Evolutionary conservation across 2,888 invertebrate genomes (phyloP), one percentile per base, ranked within the genome.

Genomic region (Dryobota labecula): DNA sequence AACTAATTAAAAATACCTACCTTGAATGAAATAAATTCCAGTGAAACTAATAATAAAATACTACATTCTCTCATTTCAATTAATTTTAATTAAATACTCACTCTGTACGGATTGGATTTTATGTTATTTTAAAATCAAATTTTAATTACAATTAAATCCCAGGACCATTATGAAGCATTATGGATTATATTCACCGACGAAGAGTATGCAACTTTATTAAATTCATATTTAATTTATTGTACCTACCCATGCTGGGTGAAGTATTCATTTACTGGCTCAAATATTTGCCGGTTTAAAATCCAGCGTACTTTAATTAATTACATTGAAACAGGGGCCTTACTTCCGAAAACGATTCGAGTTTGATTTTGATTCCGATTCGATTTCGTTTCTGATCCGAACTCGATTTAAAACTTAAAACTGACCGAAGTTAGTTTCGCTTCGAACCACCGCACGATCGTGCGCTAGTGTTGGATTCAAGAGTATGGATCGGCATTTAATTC

Each of bases 11-110:
- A 71, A 60, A 73, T 65, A 43, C 20, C 30, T 33, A 13, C 13
- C 33, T 62, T 62, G n/a, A 57, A 53, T 65, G 11, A 65, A 53
- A 53, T 64, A 30, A 43, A 75, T 57, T 38, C 9, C 36, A 30
- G 13, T 15, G 8, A 33, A 68, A 57, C 43, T 80, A 65, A 71
- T 71, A 77, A 49, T 30, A 33, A 53, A 71, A 65, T 65, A 57
- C 58, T 36, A 27, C 13, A 54, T 58, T 68, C 27, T 9, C 38
- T 60, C 27, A 30, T 71, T 71, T 65, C 20, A 60, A 64, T 53
- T 51, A 51, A 54, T 27, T 66, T 60, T 62, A 38, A 82, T 63
- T 58, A 66, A 54, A 72, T 62, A 69, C 27, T 45, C 27, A 11
- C n/a, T 60, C 11, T 41, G 1, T 33, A 33, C 11, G 60, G n/a